These are phyloP conservation scores for Schizopygopsis malacanthus DNA, from an alignment of 2,797 vertebrate genomes.

Conservation along the genomic window DNA sequence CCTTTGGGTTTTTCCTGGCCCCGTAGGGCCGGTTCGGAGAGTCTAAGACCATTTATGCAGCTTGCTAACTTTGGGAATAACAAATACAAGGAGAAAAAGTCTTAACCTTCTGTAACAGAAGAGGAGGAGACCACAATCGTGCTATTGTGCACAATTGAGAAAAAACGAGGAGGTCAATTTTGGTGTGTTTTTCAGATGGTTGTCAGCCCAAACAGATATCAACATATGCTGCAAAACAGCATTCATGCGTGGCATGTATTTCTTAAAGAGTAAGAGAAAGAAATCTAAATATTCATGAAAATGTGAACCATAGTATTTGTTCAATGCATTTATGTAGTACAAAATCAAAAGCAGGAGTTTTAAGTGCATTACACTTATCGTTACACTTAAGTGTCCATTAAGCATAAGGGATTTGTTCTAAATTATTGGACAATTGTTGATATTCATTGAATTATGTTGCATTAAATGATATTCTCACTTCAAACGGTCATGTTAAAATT, in stretches of 20 bases:
- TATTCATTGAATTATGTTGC: neutral
- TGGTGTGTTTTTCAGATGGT: conserved; percentile 73
- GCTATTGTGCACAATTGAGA: conserved; percentile 78
- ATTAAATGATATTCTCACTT: neutral
- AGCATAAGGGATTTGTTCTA: neutral
- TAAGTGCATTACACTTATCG: neutral
- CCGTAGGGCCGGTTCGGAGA: conserved; percentile 74
- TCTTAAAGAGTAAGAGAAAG: neutral
- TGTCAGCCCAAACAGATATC: conserved; percentile 54
- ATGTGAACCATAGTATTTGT: neutral
- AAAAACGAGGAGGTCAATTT: conserved; percentile 68
- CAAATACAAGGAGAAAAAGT: conserved; percentile 79
- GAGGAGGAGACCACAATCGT: conserved; percentile 74
- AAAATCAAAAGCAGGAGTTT: neutral
- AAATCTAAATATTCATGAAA: neutral
- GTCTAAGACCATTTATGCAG: conserved; percentile 76
- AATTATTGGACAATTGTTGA: neutral
- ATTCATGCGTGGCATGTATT: conserved; percentile 1
- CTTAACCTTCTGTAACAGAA: conserved; percentile 71
- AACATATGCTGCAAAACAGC: neutral
- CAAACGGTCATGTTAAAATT: neutral
- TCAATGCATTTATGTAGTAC: neutral
- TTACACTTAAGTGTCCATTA: neutral
- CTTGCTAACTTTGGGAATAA: conserved; percentile 81
- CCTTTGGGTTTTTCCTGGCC: conserved; percentile 84